A percentile compares a stretch with the other conserved stretches of the same genome.
phyloP scores from a whole-genome alignment of 2,113 vertebrate genomes.

The Leucopsar rothschildi region DNA sequence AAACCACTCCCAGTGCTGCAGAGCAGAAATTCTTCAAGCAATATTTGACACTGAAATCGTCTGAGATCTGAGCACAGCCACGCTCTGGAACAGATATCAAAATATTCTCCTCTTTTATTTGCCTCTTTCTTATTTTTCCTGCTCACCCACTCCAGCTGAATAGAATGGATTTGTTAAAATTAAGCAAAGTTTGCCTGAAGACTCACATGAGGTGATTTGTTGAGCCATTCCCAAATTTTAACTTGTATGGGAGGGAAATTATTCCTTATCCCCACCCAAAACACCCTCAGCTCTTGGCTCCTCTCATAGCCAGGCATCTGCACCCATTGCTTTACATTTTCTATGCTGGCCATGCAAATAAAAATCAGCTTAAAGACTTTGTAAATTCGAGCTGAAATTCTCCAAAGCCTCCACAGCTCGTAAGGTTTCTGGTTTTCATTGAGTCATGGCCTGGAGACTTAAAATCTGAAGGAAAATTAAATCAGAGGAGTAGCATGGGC shows the following conservation, averaged over 20 bases:
- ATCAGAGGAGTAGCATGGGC: not conserved
- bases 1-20: not conserved
- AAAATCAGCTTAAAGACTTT: not conserved
- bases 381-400: not conserved
- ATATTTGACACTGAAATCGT: not conserved
- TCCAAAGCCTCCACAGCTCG: not conserved
- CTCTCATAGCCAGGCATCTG: not conserved
- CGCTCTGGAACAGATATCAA: not conserved
- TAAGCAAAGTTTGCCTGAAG: not conserved
- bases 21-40: not conserved
- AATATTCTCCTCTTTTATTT: not conserved
- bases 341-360: not conserved
- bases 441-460: not conserved
- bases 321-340: not conserved
- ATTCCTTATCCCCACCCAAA: not conserved
- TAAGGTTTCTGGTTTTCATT: not conserved
- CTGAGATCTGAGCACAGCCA: not conserved
- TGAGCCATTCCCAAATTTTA: not conserved
- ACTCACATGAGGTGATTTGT: not conserved
- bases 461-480: not conserved
- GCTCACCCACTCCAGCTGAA: not conserved
- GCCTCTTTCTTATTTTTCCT: not conserved
- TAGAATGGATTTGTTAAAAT: not conserved
- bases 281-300: not conserved
- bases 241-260: not conserved